Conservation (phyloP, 2,888 invertebrate species). For the Pyrgus malvae region DNA sequence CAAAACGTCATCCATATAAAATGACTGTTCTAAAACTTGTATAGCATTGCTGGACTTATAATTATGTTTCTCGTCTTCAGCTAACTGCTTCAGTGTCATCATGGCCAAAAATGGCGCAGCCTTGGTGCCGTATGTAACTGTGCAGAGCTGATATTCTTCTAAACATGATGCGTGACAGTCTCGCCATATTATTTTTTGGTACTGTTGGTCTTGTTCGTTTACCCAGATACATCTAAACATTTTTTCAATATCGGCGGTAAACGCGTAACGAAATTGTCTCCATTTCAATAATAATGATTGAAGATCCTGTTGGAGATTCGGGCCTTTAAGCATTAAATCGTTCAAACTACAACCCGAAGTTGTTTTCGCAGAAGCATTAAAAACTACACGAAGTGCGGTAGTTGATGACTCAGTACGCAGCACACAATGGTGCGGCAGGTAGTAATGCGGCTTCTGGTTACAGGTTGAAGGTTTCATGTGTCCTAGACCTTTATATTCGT, state of each 20-base stretch:
- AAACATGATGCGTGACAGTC: conserved; percentile 10
- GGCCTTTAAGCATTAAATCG: neutral
- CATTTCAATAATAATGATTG: conserved; percentile 28
- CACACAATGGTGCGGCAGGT: neutral
- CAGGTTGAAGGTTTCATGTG: neutral
- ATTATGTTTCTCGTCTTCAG: conserved; percentile 18
- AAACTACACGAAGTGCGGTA: neutral
- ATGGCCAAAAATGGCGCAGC: conserved; percentile 28
- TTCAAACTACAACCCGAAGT: neutral
- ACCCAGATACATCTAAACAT: conserved; percentile 30
- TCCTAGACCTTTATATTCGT: neutral
- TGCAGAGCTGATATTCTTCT: conserved; percentile 18
- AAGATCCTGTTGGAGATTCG: conserved; percentile 31
- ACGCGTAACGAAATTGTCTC: conserved; percentile 29
- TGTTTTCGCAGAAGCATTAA: neutral
- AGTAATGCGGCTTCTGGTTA: neutral
- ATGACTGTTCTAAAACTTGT: neutral
- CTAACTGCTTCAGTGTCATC: conserved; percentile 30
- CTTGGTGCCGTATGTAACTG: conserved; percentile 26
- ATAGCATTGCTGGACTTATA: conserved; percentile 17
- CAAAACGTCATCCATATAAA: conserved; percentile 24
- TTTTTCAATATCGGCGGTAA: conserved; percentile 32
- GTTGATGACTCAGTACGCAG: neutral
- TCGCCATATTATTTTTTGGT: conserved; percentile 29
- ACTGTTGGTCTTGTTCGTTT: conserved; percentile 22